phyloP scores from a whole-genome alignment of 2,888 invertebrate species.

The Xylocampa areola region DNA sequence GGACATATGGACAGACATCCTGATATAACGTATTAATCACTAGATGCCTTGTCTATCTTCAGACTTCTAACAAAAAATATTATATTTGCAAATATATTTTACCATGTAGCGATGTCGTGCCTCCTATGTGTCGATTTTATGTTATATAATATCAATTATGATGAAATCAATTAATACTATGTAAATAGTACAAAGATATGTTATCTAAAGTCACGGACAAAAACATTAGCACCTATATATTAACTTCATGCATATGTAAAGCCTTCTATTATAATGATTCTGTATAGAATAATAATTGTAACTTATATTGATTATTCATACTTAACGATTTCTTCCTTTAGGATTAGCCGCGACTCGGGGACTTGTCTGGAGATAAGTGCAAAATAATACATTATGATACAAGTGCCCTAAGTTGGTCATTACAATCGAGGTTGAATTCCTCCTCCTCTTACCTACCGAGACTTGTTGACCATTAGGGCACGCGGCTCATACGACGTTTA shows the following conservation, averaged over 20 bases:
- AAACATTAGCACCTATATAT: constrained; percentile 38
- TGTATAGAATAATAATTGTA: constrained; percentile 34
- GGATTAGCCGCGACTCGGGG: too few relatives aligned
- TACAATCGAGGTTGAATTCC: too few relatives aligned
- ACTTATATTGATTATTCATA: constrained; percentile 38
- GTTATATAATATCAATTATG: constrained; percentile 32
- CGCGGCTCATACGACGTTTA: too few relatives aligned
- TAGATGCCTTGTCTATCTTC: background rate
- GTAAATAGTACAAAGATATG: constrained; percentile 47
- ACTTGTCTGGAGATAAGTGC: too few relatives aligned
- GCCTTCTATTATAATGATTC: constrained; percentile 23
- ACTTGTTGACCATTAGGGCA: too few relatives aligned
- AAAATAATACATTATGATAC: too few relatives aligned
- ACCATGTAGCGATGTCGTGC: constrained; percentile 18
- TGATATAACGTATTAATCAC: too few relatives aligned
- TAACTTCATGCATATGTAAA: constrained; percentile 42
- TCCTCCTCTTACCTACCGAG: too few relatives aligned
- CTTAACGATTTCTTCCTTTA: constrained; percentile 16
- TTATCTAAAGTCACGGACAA: constrained; percentile 50
- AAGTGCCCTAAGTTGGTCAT: too few relatives aligned
- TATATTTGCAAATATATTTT: background rate
- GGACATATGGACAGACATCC: too few relatives aligned
- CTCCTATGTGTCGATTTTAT: background rate
- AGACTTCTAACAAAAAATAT: constrained; percentile 5
- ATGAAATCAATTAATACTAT: constrained; percentile 42